A percentile compares a stretch with the other conserved stretches of the same genome.
phyloP scores from a whole-genome alignment of 1,140 invertebrate species.

The Lucilia cuprina region DNA sequence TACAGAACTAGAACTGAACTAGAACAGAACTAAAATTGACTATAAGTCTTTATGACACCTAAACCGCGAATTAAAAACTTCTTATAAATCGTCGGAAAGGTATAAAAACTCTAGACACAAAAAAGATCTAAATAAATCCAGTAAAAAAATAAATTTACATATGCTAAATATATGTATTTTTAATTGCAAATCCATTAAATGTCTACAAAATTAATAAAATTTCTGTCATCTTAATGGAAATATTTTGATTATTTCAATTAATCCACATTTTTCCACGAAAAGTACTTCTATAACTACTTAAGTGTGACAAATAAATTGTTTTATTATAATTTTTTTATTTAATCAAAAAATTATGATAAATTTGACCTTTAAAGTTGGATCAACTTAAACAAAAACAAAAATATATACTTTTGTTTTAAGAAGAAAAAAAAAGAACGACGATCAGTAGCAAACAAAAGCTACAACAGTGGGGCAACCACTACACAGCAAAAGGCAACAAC shows the following conservation, averaged over 20 bases:
- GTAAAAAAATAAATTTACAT: too few species aligned
- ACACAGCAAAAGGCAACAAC: not conserved
- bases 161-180: too few species aligned
- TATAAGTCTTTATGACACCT: too few species aligned
- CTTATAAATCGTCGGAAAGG: too few species aligned
- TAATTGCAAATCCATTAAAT: too few species aligned
- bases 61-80: too few species aligned
- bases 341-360: not conserved
- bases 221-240: not conserved
- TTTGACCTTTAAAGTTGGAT: not conserved
- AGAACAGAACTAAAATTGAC: too few species aligned
- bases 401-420: not conserved
- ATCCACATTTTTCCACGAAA: not conserved
- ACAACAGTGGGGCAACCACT: not conserved
- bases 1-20: too few species aligned
- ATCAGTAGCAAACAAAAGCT: not conserved
- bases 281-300: not conserved
- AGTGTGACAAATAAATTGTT: not conserved
- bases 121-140: too few species aligned
- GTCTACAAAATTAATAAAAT: too few species aligned
- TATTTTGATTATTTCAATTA: not conserved
- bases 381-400: not conserved
- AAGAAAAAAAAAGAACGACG: too few species aligned
- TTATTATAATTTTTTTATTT: not conserved
- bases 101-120: too few species aligned